phyloP scores from a whole-genome alignment of 2,797 vertebrate species.

The Bovichtus variegatus region DNA sequence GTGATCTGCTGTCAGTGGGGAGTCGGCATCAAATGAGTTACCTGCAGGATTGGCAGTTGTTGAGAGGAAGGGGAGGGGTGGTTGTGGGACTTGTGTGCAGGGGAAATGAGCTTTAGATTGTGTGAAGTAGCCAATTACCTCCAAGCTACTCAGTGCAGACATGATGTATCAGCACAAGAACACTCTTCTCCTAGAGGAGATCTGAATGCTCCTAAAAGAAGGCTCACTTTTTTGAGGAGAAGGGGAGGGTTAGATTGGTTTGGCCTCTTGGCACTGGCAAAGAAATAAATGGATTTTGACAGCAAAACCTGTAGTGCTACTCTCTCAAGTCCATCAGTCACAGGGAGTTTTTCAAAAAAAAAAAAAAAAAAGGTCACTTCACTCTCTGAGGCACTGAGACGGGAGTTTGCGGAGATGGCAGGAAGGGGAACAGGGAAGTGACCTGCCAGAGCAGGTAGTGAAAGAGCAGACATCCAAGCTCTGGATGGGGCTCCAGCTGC shows the following conservation, averaged over 20 bases:
- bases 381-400: slow-evolving; percentile 50
- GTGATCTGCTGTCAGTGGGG: slow-evolving; percentile 62
- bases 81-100: not conserved
- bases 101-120: slow-evolving; percentile 72
- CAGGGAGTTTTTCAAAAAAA: slow-evolving; percentile 50
- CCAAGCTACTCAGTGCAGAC: slow-evolving; percentile 59
- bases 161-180: slow-evolving; percentile 49
- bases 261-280: slow-evolving; percentile 42
- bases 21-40: slow-evolving; percentile 68
- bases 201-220: slow-evolving; percentile 43
- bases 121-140: slow-evolving; percentile 76
- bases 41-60: slow-evolving; percentile 69
- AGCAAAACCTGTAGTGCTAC: slow-evolving; percentile 67
- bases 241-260: slow-evolving; percentile 38
- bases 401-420: not conserved
- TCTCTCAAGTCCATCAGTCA: slow-evolving; percentile 62
- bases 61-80: slow-evolving; percentile 43
- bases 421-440: not conserved
- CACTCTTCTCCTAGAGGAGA: slow-evolving; percentile 30
- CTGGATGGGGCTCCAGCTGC: slow-evolving; percentile 23
- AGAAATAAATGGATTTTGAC: slow-evolving; percentile 72
- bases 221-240: slow-evolving; percentile 30
- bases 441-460: slow-evolving; percentile 14
- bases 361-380: slow-evolving; percentile 76
- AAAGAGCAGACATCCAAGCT: not conserved